Conservation (phyloP, 2,888 invertebrate species). For the Noctuana brunneofusca region DNA sequence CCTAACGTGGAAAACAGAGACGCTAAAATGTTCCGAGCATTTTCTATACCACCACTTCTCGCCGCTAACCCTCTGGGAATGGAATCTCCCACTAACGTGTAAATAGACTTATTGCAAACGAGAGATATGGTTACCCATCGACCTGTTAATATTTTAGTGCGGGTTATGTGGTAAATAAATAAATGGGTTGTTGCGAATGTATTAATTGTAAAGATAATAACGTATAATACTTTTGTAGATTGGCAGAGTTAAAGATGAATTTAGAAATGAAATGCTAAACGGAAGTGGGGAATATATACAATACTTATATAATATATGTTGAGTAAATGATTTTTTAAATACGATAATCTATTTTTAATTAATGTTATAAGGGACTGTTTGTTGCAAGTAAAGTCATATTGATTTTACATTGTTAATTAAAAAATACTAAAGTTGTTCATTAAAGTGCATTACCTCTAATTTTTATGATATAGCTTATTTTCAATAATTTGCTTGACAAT, state of each 20-base stretch:
- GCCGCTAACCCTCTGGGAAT: constrained; percentile 51
- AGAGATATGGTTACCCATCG: constrained; percentile 48
- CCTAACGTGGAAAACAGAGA: constrained; percentile 45
- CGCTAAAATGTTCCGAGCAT: constrained; percentile 47
- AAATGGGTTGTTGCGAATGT: constrained; percentile 49
- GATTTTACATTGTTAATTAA: too few relatives aligned
- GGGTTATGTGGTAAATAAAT: constrained; percentile 51
- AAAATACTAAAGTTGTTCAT: too few relatives aligned
- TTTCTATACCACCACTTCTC: constrained; percentile 56
- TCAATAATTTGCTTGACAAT: too few relatives aligned
- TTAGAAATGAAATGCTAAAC: constrained; percentile 12
- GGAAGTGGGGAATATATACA: too few relatives aligned
- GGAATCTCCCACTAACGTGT: constrained; percentile 56
- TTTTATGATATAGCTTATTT: too few relatives aligned
- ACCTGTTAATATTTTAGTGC: constrained; percentile 53
- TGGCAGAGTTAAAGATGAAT: constrained; percentile 9
- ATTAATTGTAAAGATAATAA: constrained; percentile 39
- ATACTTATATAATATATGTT: too few relatives aligned
- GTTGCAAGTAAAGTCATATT: too few relatives aligned
- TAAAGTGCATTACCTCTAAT: too few relatives aligned
- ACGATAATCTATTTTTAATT: too few relatives aligned
- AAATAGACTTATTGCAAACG: constrained; percentile 60
- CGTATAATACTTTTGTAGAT: constrained; percentile 1
- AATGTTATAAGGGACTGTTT: too few relatives aligned
- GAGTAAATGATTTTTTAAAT: constrained; percentile 6